Percentiles rank a stretch among this genome's conserved stretches.
Evolutionary conservation across 2,888 invertebrate species (phyloP).

Genomic region (Lasius fuliginosus): DNA sequence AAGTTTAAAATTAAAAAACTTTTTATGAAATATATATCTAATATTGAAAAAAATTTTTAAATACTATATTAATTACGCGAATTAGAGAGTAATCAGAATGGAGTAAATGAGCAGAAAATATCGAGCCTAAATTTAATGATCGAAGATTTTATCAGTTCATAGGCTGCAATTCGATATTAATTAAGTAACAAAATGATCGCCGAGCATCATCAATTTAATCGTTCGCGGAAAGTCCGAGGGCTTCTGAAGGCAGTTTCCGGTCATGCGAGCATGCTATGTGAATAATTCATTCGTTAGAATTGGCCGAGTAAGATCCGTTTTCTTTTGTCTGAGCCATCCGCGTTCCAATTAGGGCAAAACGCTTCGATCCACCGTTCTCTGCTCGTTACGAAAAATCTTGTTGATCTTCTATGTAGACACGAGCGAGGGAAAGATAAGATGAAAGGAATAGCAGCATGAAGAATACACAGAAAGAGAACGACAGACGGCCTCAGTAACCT

Average conservation of each 20-base stretch:
- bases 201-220: constrained; percentile 36
- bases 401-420: constrained; percentile 60
- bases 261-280: constrained; percentile 19
- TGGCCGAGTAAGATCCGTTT: not conserved
- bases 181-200: constrained; percentile 8
- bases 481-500: constrained; percentile 36
- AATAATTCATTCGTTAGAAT: constrained; percentile 48
- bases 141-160: not conserved
- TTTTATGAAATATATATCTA: not conserved
- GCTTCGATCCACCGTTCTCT: constrained; percentile 25
- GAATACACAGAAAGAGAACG: constrained; percentile 15
- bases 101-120: constrained; percentile 8
- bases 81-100: not conserved
- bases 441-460: not conserved
- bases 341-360: constrained; percentile 33
- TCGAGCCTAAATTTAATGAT: not conserved
- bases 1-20: not conserved
- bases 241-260: not conserved
- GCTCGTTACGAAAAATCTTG: constrained; percentile 61
- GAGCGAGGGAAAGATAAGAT: constrained; percentile 14
- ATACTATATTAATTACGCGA: not conserved
- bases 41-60: not conserved
- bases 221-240: constrained; percentile 15
- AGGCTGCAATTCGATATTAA: not conserved
- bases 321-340: constrained; percentile 18